Conservation (phyloP, 1,140 invertebrate species). For the Drosophila setifemur region DNA sequence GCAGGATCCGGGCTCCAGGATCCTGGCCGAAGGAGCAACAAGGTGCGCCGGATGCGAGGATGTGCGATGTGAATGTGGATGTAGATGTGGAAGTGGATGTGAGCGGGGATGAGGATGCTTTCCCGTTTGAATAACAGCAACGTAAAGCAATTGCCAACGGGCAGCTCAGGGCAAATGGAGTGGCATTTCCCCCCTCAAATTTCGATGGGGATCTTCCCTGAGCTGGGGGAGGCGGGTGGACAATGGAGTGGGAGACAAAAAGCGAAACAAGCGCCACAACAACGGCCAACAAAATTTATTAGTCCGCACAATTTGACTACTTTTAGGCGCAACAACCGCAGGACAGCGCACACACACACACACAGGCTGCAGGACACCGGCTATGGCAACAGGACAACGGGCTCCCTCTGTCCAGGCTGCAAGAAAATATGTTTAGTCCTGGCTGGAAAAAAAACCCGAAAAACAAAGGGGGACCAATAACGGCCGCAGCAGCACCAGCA, state of each 20-base stretch:
- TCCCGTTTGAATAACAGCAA: constrained; percentile 22
- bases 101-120: not conserved
- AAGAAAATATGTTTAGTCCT: constrained; percentile 68
- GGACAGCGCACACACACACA: constrained; percentile 32
- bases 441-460: constrained; percentile 39
- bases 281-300: constrained; percentile 77
- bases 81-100: not conserved
- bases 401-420: constrained; percentile 50
- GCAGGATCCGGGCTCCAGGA: constrained; percentile 4
- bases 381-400: constrained; percentile 16
- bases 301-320: constrained; percentile 79
- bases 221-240: constrained; percentile 22
- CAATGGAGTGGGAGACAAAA: no score
- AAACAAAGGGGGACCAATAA: constrained; percentile 44
- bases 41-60: constrained; percentile 59
- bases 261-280: constrained; percentile 71
- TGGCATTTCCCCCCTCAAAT: constrained; percentile 36
- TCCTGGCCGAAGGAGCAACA: constrained; percentile 53
- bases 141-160: constrained; percentile 61
- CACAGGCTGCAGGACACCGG: not conserved
- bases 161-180: constrained; percentile 64
- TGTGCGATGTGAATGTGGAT: constrained; percentile 32
- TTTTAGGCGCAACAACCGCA: constrained; percentile 79
- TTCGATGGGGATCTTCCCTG: constrained; percentile 2
- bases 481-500: constrained; percentile 29